A percentile compares a stretch with the other conserved stretches of the same genome.
Conservation (phyloP, 2,113 vertebrate species). For the Chiloscyllium plagiosum region DNA sequence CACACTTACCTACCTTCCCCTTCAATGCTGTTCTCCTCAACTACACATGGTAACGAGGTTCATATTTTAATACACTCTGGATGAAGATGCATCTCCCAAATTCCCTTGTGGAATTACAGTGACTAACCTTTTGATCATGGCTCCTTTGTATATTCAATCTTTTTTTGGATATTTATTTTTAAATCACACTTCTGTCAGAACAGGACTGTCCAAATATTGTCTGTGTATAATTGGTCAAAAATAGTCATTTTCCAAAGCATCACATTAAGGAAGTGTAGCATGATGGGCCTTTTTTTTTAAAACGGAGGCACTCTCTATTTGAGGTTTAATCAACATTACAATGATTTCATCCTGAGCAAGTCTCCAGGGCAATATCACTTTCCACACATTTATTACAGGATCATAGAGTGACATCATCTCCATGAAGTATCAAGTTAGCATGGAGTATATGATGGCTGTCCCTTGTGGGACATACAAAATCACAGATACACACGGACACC, state of each 20-base stretch:
- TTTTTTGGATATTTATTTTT: not conserved
- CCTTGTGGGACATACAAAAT: not conserved
- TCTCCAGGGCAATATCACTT: not conserved
- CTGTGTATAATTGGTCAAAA: not conserved
- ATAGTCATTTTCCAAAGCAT: not conserved
- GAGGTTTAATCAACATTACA: not conserved
- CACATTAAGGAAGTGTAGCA: not conserved
- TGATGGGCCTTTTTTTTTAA: not conserved
- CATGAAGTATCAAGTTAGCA: not conserved
- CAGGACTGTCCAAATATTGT: not conserved
- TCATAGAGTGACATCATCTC: not conserved
- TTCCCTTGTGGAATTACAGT: not conserved
- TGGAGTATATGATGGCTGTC: not conserved
- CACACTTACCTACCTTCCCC: not conserved
- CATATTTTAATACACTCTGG: not conserved
- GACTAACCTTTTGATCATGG: not conserved
- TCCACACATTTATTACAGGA: not conserved
- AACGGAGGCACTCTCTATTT: too few species aligned
- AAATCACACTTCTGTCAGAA: not conserved
- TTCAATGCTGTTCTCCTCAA: not conserved
- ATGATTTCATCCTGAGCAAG: not conserved
- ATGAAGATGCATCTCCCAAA: not conserved
- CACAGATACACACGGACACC: not conserved
- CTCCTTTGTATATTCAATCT: not conserved
- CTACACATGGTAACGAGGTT: too few species aligned